Percentiles rank a stretch among this genome's conserved stretches.
These are phyloP conservation scores for Anhinga anhinga DNA, from an alignment of 2,113 vertebrate species.

Conservation along the genomic window DNA sequence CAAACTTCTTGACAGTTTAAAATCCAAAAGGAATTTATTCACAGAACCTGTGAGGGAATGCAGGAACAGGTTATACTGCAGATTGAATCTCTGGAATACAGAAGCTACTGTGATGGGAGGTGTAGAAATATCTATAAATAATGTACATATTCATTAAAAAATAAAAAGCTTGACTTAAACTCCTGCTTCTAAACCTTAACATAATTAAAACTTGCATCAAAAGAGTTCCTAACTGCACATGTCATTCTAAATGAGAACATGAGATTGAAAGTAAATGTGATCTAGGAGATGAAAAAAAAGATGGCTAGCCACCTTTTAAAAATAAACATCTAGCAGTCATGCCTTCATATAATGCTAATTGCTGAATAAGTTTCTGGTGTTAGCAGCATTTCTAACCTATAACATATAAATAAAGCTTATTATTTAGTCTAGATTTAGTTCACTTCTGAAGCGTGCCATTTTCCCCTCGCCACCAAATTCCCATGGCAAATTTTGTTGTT, in stretches of 20 bases:
- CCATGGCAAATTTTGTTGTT: neutral
- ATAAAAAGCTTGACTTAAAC: neutral
- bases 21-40: neutral
- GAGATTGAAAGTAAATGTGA: neutral
- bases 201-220: neutral
- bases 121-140: slow-evolving; percentile 1
- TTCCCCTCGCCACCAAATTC: neutral
- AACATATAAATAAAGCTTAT: neutral
- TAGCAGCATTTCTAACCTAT: neutral
- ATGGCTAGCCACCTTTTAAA: neutral
- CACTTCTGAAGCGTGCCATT: neutral
- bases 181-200: neutral
- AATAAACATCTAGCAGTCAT: neutral
- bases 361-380: neutral
- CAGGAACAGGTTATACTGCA: neutral
- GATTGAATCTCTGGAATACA: neutral
- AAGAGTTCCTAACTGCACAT: neutral
- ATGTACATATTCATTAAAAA: neutral
- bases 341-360: neutral
- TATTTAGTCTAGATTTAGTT: neutral
- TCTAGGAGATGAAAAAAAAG: neutral
- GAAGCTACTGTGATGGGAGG: neutral
- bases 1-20: neutral
- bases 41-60: neutral
- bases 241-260: neutral